phyloP scores from a whole-genome alignment of 2,797 vertebrate species.

The Hoplostethus mediterraneus region DNA sequence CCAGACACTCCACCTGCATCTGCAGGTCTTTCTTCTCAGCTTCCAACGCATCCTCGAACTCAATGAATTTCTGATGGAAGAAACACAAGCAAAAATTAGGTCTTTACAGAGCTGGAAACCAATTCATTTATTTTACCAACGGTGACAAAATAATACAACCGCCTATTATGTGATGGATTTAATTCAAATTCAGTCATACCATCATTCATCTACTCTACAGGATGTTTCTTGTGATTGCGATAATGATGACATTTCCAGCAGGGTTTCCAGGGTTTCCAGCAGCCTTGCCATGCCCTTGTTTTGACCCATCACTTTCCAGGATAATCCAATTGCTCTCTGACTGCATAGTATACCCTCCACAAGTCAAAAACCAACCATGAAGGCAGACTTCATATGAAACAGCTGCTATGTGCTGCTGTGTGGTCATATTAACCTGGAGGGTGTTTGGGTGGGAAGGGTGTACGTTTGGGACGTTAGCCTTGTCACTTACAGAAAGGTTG shows the following conservation, averaged over 20 bases:
- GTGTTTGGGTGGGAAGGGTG: constrained; percentile 1
- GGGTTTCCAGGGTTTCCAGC: no score
- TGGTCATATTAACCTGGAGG: background rate
- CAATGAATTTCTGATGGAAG: constrained; percentile 93
- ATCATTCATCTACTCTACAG: background rate
- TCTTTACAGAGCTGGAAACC: background rate
- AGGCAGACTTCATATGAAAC: background rate
- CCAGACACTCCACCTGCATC: constrained; percentile 92
- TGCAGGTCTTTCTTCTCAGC: constrained; percentile 99
- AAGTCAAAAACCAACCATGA: background rate
- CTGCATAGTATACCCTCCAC: background rate
- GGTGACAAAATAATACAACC: background rate
- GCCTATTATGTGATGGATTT: background rate
- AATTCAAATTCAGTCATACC: background rate
- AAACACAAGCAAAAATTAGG: background rate
- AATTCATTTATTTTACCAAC: background rate
- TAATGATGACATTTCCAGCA: background rate
- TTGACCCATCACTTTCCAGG: background rate
- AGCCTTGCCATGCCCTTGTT: background rate
- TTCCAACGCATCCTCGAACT: constrained; percentile 97
- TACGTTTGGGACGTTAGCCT: background rate
- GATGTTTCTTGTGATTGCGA: no score
- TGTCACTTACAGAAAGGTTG: background rate
- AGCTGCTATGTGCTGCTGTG: background rate
- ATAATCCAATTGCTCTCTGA: background rate